Base-by-base conservation (phyloP, 2,888 invertebrate species). In the Hypomecis atomaria region DNA sequence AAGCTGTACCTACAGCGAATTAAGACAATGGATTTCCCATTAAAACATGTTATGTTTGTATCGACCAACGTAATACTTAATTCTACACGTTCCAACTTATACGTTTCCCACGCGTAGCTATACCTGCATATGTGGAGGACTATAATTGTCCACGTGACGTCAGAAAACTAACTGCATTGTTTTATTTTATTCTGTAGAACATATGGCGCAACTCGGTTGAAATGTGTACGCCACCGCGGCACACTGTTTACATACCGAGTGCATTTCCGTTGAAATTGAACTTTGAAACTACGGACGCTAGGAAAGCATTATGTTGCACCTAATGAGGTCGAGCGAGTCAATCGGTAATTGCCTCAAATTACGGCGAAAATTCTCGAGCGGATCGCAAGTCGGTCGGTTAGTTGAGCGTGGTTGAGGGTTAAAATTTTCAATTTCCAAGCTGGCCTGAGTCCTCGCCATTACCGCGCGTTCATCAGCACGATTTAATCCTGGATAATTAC, bases 401-500 rank as follows among this genome's bases (percentile, higher is more conserved):
- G 78, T 79, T 79, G 76, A 81, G 83, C 82, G 79, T 71, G 77
- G 78, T 79, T 80, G 77, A 80, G 83, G 82, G 79, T 79, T 80
- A 70, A 74, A 69, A 69, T 78, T 79, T 75, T 73, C 70, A 73
- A 81, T 83, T 79, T 78, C 74, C 71, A 65, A 70, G 69, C 75
- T 66, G 69, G 74, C 77, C 77, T 73, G 77, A 83, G 74, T 81
- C 74, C 71, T 78, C 73, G 77, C 73, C 75, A 83, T 83, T 83
- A 79, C 76, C 72, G 70, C 65, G 68, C 71, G 75, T 62, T 77
- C 83, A 76, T 82, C 82, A 79, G 77, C 80, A 66, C 75, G 74
- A 85, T 86, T 87, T 84, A 87, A 86, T 89, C 83, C 80, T 72
- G 78, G 76, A 78, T 89, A 88, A 89, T 90, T 88, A 84, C 84